Conservation (phyloP, 2,888 invertebrate genomes). For the Craniophora ligustri region DNA sequence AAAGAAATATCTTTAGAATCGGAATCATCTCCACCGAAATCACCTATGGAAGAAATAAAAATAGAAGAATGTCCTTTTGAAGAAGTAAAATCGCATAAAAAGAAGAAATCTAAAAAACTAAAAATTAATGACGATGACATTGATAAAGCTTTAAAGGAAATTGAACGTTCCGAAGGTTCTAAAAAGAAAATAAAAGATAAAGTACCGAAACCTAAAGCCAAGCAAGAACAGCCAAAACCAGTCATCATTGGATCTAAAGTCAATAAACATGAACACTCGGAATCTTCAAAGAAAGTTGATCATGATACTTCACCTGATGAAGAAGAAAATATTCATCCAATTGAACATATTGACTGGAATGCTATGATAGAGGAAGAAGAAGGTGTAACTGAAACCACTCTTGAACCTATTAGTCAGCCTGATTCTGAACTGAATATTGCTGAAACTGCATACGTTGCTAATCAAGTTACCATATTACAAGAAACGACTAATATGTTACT, state of each 20-base stretch:
- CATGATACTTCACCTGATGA: slow-evolving; percentile 23
- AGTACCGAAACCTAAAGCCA: slow-evolving; percentile 44
- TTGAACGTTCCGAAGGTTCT: slow-evolving; percentile 59
- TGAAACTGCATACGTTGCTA: slow-evolving; percentile 67
- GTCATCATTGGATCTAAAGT: slow-evolving; percentile 3
- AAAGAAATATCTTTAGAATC: slow-evolving; percentile 12
- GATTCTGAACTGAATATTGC: slow-evolving; percentile 44
- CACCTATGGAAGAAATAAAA: slow-evolving; percentile 2
- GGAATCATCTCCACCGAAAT: slow-evolving; percentile 22
- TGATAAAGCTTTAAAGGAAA: slow-evolving; percentile 70
- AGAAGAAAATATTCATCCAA: slow-evolving; percentile 60
- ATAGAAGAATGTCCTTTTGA: slow-evolving; percentile 44
- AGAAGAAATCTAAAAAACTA: slow-evolving; percentile 72
- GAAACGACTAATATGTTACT: slow-evolving; percentile 59
- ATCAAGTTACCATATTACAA: slow-evolving; percentile 80
- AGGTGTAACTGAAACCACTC: slow-evolving; percentile 60
- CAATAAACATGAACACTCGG: not conserved
- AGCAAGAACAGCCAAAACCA: slow-evolving; percentile 22
- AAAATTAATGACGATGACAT: slow-evolving; percentile 69
- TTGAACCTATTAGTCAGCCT: slow-evolving; percentile 63
- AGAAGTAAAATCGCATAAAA: slow-evolving; percentile 65
- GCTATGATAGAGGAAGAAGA: slow-evolving; percentile 80
- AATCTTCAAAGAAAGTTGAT: slow-evolving; percentile 4
- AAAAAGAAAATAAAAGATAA: slow-evolving; percentile 67
- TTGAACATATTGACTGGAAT: slow-evolving; percentile 83